phyloP scores from a whole-genome alignment of 2,797 vertebrate species.

The Cuniculus paca region DNA sequence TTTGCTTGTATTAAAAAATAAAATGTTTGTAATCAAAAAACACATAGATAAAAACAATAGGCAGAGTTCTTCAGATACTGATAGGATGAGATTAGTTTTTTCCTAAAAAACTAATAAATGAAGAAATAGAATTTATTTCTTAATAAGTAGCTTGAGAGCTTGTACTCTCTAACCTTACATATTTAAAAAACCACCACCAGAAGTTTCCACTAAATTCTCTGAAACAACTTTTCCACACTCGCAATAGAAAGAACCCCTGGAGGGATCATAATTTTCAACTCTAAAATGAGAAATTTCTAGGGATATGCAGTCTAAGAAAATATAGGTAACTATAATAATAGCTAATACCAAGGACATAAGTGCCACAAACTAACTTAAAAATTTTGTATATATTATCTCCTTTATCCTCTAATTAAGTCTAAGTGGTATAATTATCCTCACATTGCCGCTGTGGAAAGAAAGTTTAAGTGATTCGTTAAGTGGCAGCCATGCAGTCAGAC shows the following conservation, averaged over 20 bases:
- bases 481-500: background rate
- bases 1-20: background rate
- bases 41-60: background rate
- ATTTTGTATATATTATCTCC: background rate
- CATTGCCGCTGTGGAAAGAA: background rate
- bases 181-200: background rate
- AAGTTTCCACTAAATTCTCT: background rate
- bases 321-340: background rate
- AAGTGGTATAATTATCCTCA: background rate
- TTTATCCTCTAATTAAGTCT: background rate
- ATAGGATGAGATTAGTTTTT: background rate
- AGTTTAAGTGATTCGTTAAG: background rate
- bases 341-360: background rate
- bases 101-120: constrained; percentile 22
- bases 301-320: background rate
- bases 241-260: background rate
- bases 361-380: background rate
- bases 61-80: background rate
- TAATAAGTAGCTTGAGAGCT: background rate
- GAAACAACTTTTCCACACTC: background rate
- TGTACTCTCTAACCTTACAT: background rate
- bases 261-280: background rate
- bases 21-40: background rate
- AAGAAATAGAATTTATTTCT: background rate
- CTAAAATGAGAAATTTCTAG: constrained; percentile 38